Percentiles rank a stretch among this genome's conserved stretches.
phyloP scores from a whole-genome alignment of 2,888 invertebrate genomes.

The Ligdia adustata region DNA sequence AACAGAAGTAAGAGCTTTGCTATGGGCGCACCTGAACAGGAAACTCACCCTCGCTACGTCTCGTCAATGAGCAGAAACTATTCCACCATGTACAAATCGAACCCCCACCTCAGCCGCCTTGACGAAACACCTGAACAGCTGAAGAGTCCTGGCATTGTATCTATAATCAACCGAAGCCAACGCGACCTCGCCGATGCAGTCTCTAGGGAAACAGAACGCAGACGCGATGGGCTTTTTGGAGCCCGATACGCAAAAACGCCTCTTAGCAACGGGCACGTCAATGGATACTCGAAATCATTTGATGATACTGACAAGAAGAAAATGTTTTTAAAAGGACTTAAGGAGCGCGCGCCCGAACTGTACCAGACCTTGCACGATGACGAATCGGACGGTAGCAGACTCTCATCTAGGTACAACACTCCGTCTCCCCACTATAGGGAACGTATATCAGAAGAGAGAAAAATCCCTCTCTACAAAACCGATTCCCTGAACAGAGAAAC shows the following conservation, averaged over 20 bases:
- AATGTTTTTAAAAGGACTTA: constrained; percentile 87
- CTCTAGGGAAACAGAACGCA: constrained; percentile 77
- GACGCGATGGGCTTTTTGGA: constrained; percentile 81
- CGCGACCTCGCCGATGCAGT: constrained; percentile 88
- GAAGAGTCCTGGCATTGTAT: constrained; percentile 94
- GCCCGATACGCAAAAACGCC: constrained; percentile 84
- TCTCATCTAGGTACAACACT: constrained; percentile 73
- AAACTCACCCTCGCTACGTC: constrained; percentile 76
- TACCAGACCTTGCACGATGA: constrained; percentile 88
- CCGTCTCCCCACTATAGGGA: constrained; percentile 79
- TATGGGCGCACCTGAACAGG: constrained; percentile 87
- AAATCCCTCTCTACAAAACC: constrained; percentile 73
- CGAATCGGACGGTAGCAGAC: constrained; percentile 77
- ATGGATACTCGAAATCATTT: constrained; percentile 71
- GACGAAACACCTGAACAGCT: constrained; percentile 89
- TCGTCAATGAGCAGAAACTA: constrained; percentile 77
- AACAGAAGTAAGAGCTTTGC: constrained; percentile 94
- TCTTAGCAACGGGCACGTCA: constrained; percentile 75
- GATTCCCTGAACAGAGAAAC: constrained; percentile 76
- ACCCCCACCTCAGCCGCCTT: constrained; percentile 89
- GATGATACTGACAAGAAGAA: constrained; percentile 86
- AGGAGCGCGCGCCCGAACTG: constrained; percentile 88
- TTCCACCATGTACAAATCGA: constrained; percentile 89
- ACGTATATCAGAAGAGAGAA: constrained; percentile 72
- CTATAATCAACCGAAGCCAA: constrained; percentile 93